These are phyloP conservation scores for Drosophila takahashii DNA, from an alignment of 1,140 invertebrate species.

Conservation along the genomic window DNA sequence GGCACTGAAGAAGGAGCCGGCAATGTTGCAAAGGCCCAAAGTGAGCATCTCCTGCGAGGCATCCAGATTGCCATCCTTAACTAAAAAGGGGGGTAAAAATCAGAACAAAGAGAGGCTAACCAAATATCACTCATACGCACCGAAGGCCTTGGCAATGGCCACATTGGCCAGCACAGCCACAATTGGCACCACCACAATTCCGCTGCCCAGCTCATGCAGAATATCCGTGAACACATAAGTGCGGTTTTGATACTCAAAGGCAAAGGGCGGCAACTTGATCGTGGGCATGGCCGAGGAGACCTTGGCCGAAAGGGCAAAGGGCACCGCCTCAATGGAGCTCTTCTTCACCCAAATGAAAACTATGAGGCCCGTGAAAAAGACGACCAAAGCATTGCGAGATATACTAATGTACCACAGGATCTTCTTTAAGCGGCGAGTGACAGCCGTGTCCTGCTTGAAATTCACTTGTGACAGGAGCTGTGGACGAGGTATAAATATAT, in stretches of 20 bases:
- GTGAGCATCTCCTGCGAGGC: constrained; percentile 91
- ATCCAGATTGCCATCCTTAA: constrained; percentile 87
- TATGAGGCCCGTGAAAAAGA: constrained; percentile 89
- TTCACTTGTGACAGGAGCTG: constrained; percentile 72
- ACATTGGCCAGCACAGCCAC: constrained; percentile 93
- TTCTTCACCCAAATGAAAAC: constrained; percentile 85
- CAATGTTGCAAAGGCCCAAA: constrained; percentile 89
- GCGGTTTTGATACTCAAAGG: constrained; percentile 86
- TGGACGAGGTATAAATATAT: background rate
- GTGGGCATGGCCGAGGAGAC: constrained; percentile 89
- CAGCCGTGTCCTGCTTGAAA: constrained; percentile 82
- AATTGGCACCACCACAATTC: constrained; percentile 90
- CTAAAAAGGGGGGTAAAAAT: constrained; percentile 26
- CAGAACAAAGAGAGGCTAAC: background rate
- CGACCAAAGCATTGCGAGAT: constrained; percentile 92
- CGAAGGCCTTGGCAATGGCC: constrained; percentile 94
- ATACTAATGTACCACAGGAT: constrained; percentile 91
- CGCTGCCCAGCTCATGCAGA: constrained; percentile 88
- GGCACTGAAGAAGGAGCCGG: constrained; percentile 90
- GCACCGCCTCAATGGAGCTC: constrained; percentile 69
- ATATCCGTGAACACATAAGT: constrained; percentile 88
- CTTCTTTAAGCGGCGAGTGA: constrained; percentile 86
- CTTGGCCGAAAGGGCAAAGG: constrained; percentile 85
- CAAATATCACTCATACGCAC: constrained; percentile 85
- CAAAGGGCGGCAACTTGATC: constrained; percentile 88